Evolutionary conservation across 2,888 invertebrate species (phyloP).

Genomic region (Chromoteleia sp.): DNA sequence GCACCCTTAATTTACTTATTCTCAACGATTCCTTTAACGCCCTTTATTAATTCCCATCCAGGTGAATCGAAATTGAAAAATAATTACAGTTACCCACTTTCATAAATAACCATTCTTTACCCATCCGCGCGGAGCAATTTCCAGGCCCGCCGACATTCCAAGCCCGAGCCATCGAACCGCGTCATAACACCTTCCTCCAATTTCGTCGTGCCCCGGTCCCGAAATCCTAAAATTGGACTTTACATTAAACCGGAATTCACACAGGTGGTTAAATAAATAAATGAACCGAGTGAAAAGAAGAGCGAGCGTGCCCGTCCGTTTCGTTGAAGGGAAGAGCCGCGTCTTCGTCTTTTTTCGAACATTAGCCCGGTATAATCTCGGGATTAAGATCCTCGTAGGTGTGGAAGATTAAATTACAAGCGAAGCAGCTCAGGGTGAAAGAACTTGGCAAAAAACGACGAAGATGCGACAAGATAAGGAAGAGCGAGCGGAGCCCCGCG

Average conservation of each 20-base stretch:
- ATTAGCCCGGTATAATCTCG: constrained; percentile 76
- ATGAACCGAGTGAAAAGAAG: constrained; percentile 33
- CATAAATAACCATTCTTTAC: neutral
- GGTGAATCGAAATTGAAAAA: constrained; percentile 24
- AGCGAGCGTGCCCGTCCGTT: constrained; percentile 38
- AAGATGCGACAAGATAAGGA: constrained; percentile 69
- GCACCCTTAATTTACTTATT: no score
- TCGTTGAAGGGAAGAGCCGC: constrained; percentile 40
- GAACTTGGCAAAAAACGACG: constrained; percentile 65
- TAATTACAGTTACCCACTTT: constrained; percentile 23
- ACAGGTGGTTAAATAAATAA: constrained; percentile 63
- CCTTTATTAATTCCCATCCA: neutral
- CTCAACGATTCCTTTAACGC: no score
- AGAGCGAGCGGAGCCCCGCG: constrained; percentile 59
- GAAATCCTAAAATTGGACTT: constrained; percentile 33
- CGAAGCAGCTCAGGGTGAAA: constrained; percentile 69
- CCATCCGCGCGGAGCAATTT: constrained; percentile 1
- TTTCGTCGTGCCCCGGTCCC: neutral
- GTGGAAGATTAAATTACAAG: constrained; percentile 78
- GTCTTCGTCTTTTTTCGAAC: constrained; percentile 71
- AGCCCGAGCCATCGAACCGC: constrained; percentile 1
- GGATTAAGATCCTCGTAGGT: constrained; percentile 78
- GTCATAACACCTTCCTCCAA: constrained; percentile 23
- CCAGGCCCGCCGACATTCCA: neutral
- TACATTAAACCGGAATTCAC: constrained; percentile 33